phyloP scores from a whole-genome alignment of 2,888 invertebrate species.

The Perithous albicinctus region DNA sequence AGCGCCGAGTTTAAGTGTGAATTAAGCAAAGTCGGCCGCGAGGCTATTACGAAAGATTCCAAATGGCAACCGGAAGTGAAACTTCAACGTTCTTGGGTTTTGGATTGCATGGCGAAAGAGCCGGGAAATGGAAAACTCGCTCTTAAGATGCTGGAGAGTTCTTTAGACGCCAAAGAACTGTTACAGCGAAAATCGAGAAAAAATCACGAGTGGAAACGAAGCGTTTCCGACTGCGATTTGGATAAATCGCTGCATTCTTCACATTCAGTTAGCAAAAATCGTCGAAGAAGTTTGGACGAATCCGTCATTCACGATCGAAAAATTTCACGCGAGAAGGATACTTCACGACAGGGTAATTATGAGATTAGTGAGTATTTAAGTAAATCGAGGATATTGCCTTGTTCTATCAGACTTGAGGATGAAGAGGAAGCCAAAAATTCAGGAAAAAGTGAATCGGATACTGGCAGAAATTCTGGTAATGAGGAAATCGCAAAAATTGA shows the following conservation, averaged over 20 bases:
- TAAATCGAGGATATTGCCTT: not conserved
- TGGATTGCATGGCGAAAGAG: slow-evolving; percentile 82
- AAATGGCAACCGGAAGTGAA: slow-evolving; percentile 83
- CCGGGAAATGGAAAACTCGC: slow-evolving; percentile 76
- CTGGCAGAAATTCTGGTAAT: not conserved
- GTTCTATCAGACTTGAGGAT: not conserved
- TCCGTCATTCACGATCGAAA: not conserved
- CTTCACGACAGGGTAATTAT: not conserved
- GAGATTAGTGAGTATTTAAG: not conserved
- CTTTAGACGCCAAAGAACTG: slow-evolving; percentile 29
- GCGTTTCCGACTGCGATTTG: slow-evolving; percentile 62
- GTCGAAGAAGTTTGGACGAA: slow-evolving; percentile 54
- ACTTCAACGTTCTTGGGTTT: slow-evolving; percentile 77
- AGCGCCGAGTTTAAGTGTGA: slow-evolving; percentile 83
- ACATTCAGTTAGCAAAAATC: slow-evolving; percentile 14
- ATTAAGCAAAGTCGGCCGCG: slow-evolving; percentile 77
- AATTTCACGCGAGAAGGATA: not conserved
- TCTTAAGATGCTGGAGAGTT: slow-evolving; percentile 65
- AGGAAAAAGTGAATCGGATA: not conserved
- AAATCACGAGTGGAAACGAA: slow-evolving; percentile 56
- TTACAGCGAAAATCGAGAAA: slow-evolving; percentile 61
- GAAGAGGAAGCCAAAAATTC: not conserved
- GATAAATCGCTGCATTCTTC: slow-evolving; percentile 27
- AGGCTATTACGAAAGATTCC: slow-evolving; percentile 74
- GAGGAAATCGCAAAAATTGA: not conserved